phyloP scores from a whole-genome alignment of 64 coral and sea anemone genomes.

The Stylophora pistillata region DNA sequence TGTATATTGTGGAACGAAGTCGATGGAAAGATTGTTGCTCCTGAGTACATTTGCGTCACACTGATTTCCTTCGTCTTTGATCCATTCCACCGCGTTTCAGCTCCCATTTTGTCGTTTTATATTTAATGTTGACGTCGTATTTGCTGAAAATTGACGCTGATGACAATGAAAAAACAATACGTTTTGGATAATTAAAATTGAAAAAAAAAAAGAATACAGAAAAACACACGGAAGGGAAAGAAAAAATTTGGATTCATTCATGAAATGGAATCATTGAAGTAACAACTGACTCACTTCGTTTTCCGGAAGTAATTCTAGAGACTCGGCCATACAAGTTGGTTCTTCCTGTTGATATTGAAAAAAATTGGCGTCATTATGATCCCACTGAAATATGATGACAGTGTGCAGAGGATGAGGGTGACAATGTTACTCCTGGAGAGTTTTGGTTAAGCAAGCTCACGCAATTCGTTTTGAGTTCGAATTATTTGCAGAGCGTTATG shows the following conservation, averaged over 20 bases:
- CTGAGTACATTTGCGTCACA: too few relatives aligned
- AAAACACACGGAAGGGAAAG: too few relatives aligned
- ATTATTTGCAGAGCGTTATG: background rate
- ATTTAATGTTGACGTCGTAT: too few relatives aligned
- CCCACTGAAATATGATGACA: slow-evolving; percentile 17
- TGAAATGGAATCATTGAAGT: background rate
- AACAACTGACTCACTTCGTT: slow-evolving; percentile 11
- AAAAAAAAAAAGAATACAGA: too few relatives aligned
- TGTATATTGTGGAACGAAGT: too few relatives aligned
- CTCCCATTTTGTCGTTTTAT: too few relatives aligned
- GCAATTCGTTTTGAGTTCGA: background rate
- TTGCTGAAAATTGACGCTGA: too few relatives aligned
- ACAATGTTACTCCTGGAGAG: background rate
- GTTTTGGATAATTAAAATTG: too few relatives aligned
- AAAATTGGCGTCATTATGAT: slow-evolving; percentile 5
- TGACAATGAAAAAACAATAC: too few relatives aligned
- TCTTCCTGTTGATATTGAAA: slow-evolving; percentile 43
- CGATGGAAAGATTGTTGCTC: too few relatives aligned
- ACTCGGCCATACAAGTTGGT: background rate
- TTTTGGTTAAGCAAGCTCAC: slow-evolving; percentile 1
- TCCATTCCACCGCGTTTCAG: too few relatives aligned
- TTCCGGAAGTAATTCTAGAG: slow-evolving; percentile 40
- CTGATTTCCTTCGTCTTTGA: too few relatives aligned
- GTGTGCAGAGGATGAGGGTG: slow-evolving; percentile 7
- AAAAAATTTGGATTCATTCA: background rate